These are phyloP conservation scores for Pycnonotus jocosus DNA, from an alignment of 2,113 vertebrate species.

Conservation along the genomic window DNA sequence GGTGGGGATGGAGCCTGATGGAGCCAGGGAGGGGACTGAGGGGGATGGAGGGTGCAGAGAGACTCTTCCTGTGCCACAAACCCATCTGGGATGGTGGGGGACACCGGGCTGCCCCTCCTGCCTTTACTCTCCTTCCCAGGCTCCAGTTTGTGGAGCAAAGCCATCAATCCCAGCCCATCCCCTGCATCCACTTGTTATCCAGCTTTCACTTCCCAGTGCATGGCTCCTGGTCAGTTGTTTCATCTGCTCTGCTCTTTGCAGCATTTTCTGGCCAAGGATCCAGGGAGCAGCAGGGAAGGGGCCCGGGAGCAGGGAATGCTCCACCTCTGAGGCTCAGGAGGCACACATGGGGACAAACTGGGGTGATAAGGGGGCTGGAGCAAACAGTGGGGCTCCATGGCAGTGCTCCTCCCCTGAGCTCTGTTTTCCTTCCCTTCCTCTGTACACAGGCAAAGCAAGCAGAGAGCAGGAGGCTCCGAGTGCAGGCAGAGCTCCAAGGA, in stretches of 20 bases:
- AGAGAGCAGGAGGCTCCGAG: background rate
- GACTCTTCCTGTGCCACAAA: background rate
- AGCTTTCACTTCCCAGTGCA: background rate
- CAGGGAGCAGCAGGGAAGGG: background rate
- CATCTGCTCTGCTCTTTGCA: background rate
- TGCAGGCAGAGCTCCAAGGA: background rate
- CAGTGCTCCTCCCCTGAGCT: background rate
- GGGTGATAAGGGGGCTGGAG: background rate
- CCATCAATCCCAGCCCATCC: background rate
- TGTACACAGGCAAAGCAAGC: background rate
- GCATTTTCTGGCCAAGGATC: background rate
- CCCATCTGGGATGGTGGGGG: background rate
- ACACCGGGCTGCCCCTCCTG: background rate
- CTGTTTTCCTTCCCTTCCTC: background rate
- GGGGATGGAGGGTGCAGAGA: background rate
- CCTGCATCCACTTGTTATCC: background rate
- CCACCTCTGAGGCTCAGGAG: background rate
- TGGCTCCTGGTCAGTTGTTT: background rate
- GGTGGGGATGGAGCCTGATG: background rate
- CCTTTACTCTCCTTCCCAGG: background rate
- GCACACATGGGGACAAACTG: background rate
- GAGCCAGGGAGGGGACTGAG: background rate
- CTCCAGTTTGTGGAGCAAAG: background rate
- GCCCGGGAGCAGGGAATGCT: background rate
- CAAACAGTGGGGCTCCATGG: background rate